These are phyloP conservation scores for Nasonia longicornis DNA, from an alignment of 1,140 invertebrate species.

Conservation along the genomic window DNA sequence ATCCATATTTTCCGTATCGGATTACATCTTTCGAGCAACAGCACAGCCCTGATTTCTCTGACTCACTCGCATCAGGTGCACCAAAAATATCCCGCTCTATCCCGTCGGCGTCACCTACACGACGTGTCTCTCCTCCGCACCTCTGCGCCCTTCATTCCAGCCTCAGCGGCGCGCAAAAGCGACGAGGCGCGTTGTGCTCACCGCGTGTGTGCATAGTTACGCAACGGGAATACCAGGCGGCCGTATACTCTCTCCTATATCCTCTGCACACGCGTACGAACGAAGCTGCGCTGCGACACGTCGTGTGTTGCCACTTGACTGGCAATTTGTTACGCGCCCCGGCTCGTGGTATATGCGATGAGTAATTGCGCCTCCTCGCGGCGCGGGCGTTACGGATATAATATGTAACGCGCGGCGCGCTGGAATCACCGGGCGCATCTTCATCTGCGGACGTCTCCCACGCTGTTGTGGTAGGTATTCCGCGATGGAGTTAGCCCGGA, in stretches of 20 bases:
- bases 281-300: background rate
- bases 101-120: too few relatives aligned
- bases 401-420: background rate
- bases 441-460: background rate
- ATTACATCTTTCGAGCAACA: too few relatives aligned
- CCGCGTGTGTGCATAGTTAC: background rate
- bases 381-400: conserved; percentile 14
- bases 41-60: too few relatives aligned
- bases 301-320: conserved; percentile 65
- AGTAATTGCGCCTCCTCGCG: conserved; percentile 60
- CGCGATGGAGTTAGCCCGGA: too few relatives aligned
- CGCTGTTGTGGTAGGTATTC: background rate
- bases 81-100: too few relatives aligned
- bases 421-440: conserved; percentile 8
- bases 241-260: conserved; percentile 39
- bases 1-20: too few relatives aligned
- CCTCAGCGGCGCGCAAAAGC: background rate
- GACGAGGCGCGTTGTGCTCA: background rate
- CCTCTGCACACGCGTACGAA: too few relatives aligned
- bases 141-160: background rate
- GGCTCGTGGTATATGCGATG: conserved; percentile 63
- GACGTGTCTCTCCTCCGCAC: background rate
- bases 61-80: too few relatives aligned
- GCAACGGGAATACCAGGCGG: conserved; percentile 19
- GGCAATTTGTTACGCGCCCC: conserved; percentile 66